Percentiles rank a stretch among this genome's conserved stretches.
phyloP scores from a whole-genome alignment of 2,113 vertebrate species.

The Psittacula cyanocephala region DNA sequence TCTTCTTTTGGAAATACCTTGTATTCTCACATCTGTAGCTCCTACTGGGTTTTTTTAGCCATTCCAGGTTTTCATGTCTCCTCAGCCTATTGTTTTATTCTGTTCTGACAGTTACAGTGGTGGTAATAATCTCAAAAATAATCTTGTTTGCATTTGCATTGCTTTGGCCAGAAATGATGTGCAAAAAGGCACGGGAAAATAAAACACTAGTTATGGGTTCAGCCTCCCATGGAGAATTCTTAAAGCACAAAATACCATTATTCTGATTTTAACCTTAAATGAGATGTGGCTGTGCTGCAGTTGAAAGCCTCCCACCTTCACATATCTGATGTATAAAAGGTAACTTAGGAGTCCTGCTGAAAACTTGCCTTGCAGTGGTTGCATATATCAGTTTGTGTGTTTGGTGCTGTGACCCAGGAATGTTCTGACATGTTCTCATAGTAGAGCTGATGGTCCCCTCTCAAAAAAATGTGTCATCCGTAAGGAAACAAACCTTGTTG shows the following conservation, averaged over 20 bases:
- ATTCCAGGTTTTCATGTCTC: not conserved
- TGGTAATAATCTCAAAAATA: not conserved
- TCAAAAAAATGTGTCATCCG: not conserved
- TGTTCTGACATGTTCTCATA: not conserved
- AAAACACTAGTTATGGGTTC: not conserved
- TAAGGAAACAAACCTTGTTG: not conserved
- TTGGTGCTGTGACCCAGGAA: not conserved
- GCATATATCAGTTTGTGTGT: accelerated
- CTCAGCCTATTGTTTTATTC: not conserved
- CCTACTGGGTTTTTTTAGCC: not conserved
- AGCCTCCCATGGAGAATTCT: not conserved
- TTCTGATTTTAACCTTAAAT: not conserved
- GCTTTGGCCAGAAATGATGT: not conserved
- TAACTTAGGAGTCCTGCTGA: not conserved
- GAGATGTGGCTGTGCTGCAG: not conserved
- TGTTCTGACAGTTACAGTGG: not conserved
- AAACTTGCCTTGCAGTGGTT: not conserved
- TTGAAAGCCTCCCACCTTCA: not conserved
- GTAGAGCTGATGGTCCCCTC: not conserved
- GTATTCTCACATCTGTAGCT: not conserved
- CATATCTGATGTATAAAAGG: not conserved
- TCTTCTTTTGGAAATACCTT: not conserved
- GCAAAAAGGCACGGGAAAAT: not conserved
- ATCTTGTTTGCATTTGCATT: not conserved
- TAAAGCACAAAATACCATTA: not conserved